Percentiles rank a stretch among this genome's conserved stretches.
Evolutionary conservation across 2,888 invertebrate species (phyloP).

Genomic region (Dolichomitus sp.): DNA sequence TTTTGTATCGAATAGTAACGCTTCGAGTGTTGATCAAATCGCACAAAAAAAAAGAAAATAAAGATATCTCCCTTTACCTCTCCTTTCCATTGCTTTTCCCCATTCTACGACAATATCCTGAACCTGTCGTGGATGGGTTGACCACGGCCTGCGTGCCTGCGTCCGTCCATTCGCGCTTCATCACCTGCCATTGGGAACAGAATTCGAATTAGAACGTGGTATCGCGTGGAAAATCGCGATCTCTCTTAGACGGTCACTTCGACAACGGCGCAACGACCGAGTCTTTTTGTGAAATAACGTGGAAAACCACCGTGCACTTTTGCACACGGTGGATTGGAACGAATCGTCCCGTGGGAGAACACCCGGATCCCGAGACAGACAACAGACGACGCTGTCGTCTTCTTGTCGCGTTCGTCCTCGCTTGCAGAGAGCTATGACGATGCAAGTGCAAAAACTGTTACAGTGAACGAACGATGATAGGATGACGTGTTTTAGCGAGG

Average conservation of each 20-base stretch:
- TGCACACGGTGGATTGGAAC: constrained; percentile 22
- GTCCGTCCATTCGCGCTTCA: constrained; percentile 50
- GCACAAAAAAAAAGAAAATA: constrained; percentile 35
- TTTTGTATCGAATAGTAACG: background rate
- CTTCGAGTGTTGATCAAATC: background rate
- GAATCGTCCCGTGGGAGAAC: constrained; percentile 11
- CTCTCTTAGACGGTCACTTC: constrained; percentile 18
- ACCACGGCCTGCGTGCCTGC: constrained; percentile 47
- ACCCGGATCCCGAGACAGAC: constrained; percentile 22
- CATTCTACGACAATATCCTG: constrained; percentile 60
- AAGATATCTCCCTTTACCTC: constrained; percentile 61
- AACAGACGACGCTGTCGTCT: constrained; percentile 42
- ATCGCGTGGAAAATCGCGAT: constrained; percentile 33
- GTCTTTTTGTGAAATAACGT: constrained; percentile 1
- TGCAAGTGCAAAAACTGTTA: constrained; percentile 53
- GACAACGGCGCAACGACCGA: constrained; percentile 3
- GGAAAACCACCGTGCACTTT: constrained; percentile 22
- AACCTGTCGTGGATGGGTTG: constrained; percentile 47
- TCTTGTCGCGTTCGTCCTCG: constrained; percentile 59
- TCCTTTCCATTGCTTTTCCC: constrained; percentile 48
- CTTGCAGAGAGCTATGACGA: constrained; percentile 48
- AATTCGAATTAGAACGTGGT: constrained; percentile 49
- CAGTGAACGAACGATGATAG: constrained; percentile 41
- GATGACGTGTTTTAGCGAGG: background rate
- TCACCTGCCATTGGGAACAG: constrained; percentile 58